A percentile compares a stretch with the other conserved stretches of the same genome.
Conservation (phyloP, 2,113 vertebrate species). For the Sapayoa aenigma region DNA sequence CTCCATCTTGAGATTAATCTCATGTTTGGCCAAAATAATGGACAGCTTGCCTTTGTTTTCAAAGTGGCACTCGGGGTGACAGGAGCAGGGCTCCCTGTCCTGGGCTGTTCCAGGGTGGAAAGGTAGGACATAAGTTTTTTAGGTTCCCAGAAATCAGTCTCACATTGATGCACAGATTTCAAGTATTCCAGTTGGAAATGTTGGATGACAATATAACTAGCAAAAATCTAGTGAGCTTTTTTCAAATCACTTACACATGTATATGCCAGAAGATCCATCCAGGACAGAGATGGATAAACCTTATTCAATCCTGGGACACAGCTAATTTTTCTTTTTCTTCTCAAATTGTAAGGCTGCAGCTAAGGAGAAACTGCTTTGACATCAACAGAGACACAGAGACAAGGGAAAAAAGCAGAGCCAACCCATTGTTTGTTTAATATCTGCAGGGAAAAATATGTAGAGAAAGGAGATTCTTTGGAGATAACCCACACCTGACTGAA, state of each 20-base stretch:
- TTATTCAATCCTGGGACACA: background rate
- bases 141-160: background rate
- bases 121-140: rapidly evolving
- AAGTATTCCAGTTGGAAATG: background rate
- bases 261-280: rapidly evolving
- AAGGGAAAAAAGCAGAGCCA: background rate
- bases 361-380: background rate
- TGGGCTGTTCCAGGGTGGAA: background rate
- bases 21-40: background rate
- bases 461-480: background rate
- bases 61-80: background rate
- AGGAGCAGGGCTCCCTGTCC: background rate
- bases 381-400: background rate
- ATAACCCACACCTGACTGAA: background rate
- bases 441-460: background rate
- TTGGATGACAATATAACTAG: background rate
- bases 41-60: background rate
- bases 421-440: background rate
- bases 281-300: background rate
- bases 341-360: background rate
- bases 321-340: background rate
- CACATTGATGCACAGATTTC: rapidly evolving
- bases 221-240: background rate
- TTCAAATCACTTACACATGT: background rate
- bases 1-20: background rate